phyloP scores from a whole-genome alignment of 2,888 invertebrate genomes.

The Acrobasis suavella region DNA sequence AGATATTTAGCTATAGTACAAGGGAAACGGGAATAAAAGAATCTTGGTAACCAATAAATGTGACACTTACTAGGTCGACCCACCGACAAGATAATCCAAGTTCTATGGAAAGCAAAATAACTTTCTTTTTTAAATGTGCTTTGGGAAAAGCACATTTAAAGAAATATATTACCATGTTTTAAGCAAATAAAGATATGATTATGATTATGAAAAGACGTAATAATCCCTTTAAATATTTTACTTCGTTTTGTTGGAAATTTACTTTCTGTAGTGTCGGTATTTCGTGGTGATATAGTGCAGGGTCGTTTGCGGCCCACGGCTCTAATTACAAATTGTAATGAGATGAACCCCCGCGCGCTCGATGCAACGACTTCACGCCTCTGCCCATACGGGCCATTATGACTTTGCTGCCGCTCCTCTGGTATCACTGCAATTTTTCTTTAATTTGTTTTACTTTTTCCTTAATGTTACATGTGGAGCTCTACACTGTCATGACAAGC shows the following conservation, averaged over 20 bases:
- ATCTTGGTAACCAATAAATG: no score
- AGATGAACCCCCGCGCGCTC: conserved; percentile 53
- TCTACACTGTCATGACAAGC: background rate
- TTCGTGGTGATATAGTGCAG: conserved; percentile 53
- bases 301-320: conserved; percentile 66
- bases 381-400: conserved; percentile 34
- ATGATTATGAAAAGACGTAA: background rate
- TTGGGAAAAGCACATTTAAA: no score
- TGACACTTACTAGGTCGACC: no score
- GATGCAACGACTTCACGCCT: conserved; percentile 48
- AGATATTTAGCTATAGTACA: no score
- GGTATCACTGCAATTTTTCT: conserved; percentile 5
- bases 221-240: background rate
- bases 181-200: no score
- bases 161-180: no score
- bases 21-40: no score
- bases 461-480: background rate
- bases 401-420: conserved; percentile 15
- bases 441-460: background rate
- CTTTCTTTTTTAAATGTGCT: no score
- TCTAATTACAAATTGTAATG: conserved; percentile 80
- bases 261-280: background rate
- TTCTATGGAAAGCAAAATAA: no score
- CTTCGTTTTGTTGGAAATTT: background rate
- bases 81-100: no score